Conservation (phyloP, 2,797 vertebrate genomes). For the Myioborus miniatus region DNA sequence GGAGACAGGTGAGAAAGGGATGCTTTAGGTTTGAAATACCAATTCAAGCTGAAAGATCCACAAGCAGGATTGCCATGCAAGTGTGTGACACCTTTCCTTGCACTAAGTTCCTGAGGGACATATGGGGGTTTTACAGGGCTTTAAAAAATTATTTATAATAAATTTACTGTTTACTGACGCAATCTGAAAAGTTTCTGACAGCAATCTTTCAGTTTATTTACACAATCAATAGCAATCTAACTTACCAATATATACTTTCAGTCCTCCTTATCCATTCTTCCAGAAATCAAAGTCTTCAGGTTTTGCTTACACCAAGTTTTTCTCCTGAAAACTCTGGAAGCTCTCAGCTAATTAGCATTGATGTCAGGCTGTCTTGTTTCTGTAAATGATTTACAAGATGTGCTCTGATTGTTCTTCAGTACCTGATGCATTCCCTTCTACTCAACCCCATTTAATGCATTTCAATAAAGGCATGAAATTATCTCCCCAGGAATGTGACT, state of each 20-base stretch:
- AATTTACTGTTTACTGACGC: background rate
- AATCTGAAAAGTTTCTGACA: slow-evolving; percentile 23
- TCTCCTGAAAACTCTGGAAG: background rate
- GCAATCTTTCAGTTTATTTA: slow-evolving; percentile 40
- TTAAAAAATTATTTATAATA: background rate
- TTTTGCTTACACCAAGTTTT: slow-evolving; percentile 2
- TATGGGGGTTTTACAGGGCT: background rate
- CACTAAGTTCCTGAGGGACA: background rate
- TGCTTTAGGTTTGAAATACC: background rate
- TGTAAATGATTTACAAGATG: slow-evolving; percentile 23
- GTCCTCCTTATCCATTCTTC: background rate
- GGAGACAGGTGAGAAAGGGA: background rate
- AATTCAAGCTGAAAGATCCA: background rate
- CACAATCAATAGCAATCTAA: slow-evolving; percentile 13
- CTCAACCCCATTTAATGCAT: background rate
- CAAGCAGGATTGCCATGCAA: background rate
- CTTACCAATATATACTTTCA: background rate
- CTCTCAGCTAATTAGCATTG: background rate
- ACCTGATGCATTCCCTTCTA: background rate
- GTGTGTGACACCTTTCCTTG: background rate
- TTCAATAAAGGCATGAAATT: background rate
- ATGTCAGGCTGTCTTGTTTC: background rate
- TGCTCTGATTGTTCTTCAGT: slow-evolving; percentile 26
- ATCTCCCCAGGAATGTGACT: background rate
- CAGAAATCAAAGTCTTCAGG: background rate